A percentile compares a stretch with the other conserved stretches of the same genome.
Conservation (phyloP, 2,888 invertebrate species). For the Rhagonycha fulva region DNA sequence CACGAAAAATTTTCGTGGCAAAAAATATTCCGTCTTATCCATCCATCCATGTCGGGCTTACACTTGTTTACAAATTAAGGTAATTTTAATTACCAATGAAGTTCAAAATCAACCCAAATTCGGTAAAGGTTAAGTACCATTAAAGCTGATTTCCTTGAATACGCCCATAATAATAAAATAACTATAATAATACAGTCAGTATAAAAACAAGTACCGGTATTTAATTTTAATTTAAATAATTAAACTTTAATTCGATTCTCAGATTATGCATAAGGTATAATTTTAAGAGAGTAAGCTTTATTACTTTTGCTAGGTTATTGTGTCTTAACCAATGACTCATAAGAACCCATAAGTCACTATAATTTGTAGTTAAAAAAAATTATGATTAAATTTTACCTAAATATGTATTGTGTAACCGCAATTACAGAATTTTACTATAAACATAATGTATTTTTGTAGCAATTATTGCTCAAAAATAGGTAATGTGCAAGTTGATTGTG, state of each 20-base stretch:
- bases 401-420: no score
- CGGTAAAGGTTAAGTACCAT: background rate
- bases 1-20: no score
- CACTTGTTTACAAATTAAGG: background rate
- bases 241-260: background rate
- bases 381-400: background rate
- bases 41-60: no score
- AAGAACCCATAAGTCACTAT: background rate
- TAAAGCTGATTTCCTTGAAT: constrained; percentile 8
- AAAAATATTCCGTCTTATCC: no score
- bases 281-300: background rate
- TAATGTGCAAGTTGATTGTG: no score
- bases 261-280: background rate
- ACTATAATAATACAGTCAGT: background rate
- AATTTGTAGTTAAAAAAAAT: background rate
- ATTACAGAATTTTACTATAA: background rate
- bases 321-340: background rate
- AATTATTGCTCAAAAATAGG: no score
- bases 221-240: no score
- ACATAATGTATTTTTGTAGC: background rate
- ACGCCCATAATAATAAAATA: constrained; percentile 1
- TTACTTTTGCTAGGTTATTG: background rate
- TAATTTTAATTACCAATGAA: background rate
- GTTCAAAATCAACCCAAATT: background rate
- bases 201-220: background rate